Percentiles rank a stretch among this genome's conserved stretches.
phyloP scores from a whole-genome alignment of 2,797 vertebrate genomes.

The Phylloscopus collybita region DNA sequence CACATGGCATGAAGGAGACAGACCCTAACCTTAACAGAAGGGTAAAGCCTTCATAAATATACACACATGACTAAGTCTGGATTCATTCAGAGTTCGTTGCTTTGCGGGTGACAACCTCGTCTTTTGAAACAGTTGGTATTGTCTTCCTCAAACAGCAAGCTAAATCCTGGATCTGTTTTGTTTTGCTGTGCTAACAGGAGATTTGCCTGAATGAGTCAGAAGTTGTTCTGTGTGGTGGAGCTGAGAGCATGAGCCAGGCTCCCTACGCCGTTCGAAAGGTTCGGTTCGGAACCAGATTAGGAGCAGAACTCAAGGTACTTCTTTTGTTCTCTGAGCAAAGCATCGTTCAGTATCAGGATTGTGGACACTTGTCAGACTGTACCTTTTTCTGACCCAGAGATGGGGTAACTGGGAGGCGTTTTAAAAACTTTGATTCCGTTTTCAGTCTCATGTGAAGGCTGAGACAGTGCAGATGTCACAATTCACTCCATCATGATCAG shows the following conservation, averaged over 20 bases:
- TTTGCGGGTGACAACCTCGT: not conserved
- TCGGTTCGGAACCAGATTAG: constrained; percentile 92
- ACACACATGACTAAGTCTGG: no score
- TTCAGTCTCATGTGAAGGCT: not conserved
- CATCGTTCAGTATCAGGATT: not conserved
- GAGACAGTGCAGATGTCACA: not conserved
- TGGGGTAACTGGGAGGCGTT: not conserved
- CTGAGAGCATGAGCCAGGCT: constrained; percentile 95
- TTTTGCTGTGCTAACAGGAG: constrained; percentile 79
- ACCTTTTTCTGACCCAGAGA: not conserved
- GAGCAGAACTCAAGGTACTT: constrained; percentile 83
- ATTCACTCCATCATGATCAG: not conserved
- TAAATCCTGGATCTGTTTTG: not conserved
- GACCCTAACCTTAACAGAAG: not conserved
- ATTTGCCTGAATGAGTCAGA: constrained; percentile 91
- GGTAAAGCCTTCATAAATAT: not conserved
- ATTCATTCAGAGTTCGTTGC: not conserved
- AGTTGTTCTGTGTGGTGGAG: constrained; percentile 91
- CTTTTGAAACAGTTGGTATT: not conserved
- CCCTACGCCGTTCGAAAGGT: constrained; percentile 89
- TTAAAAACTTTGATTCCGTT: not conserved
- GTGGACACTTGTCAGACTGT: not conserved
- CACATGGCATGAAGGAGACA: not conserved
- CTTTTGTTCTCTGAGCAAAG: not conserved
- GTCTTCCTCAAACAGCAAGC: not conserved